These are phyloP conservation scores for Troilus luridus DNA, from an alignment of 2,888 invertebrate genomes.

Conservation along the genomic window DNA sequence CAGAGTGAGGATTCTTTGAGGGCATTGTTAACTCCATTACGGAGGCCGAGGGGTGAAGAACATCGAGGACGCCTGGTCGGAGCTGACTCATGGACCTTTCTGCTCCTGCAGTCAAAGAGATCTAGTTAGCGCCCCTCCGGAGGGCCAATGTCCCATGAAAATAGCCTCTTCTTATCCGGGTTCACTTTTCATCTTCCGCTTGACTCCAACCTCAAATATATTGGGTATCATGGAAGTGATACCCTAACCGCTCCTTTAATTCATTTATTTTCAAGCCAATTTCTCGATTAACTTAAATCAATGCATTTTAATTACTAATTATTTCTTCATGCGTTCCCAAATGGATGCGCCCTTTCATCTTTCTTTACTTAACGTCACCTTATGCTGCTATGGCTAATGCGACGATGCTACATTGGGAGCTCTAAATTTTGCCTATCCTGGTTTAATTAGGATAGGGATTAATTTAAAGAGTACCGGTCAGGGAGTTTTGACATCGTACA, in stretches of 20 bases:
- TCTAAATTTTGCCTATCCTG: too few relatives aligned
- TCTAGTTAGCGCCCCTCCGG: neutral
- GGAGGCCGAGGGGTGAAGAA: neutral
- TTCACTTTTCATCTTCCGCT: conserved; percentile 15
- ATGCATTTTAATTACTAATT: too few relatives aligned
- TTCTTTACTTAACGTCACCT: too few relatives aligned
- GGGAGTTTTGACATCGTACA: too few relatives aligned
- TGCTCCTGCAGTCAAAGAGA: conserved; percentile 31
- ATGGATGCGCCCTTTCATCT: too few relatives aligned
- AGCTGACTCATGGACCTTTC: conserved; percentile 21
- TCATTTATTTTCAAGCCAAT: neutral
- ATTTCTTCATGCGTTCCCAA: too few relatives aligned
- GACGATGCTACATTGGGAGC: too few relatives aligned
- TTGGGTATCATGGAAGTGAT: neutral
- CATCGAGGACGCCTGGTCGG: neutral
- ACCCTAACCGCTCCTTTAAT: neutral
- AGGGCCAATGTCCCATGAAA: conserved; percentile 12
- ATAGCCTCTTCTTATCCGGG: conserved; percentile 26
- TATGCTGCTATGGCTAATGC: too few relatives aligned
- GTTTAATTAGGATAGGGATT: too few relatives aligned
- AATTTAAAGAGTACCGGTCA: too few relatives aligned
- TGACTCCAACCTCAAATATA: neutral
- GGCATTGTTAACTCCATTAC: neutral
- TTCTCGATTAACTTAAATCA: too few relatives aligned
- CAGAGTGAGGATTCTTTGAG: neutral